A percentile compares a stretch with the other conserved stretches of the same genome.
Evolutionary conservation across 1,140 invertebrate genomes (phyloP).

Genomic region (Drosophila dunni): DNA sequence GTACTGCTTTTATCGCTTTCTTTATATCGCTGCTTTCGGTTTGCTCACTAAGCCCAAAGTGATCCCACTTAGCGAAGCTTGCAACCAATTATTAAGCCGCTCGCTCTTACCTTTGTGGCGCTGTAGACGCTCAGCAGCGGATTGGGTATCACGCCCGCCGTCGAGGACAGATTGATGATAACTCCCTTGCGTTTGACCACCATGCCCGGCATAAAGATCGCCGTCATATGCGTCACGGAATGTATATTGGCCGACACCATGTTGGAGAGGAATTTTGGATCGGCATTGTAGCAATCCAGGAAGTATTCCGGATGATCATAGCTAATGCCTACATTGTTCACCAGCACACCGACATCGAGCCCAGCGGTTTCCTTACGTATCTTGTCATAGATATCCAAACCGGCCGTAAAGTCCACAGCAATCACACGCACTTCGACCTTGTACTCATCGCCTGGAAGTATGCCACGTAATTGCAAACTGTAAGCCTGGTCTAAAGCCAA

Average conservation of each 20-base stretch:
- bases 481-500: conserved; percentile 7
- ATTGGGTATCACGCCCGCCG: conserved; percentile 91
- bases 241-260: conserved; percentile 91
- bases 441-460: conserved; percentile 88
- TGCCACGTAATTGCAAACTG: conserved; percentile 14
- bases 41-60: too few species aligned
- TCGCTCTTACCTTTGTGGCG: conserved; percentile 91
- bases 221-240: conserved; percentile 93
- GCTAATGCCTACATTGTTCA: conserved; percentile 98
- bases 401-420: conserved; percentile 93
- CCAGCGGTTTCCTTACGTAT: conserved; percentile 91
- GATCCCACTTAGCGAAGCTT: too few species aligned
- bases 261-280: conserved; percentile 85
- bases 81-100: too few species aligned
- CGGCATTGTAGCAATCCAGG: conserved; percentile 88
- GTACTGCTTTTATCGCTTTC: too few species aligned
- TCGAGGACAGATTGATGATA: conserved; percentile 96
- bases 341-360: conserved; percentile 95
- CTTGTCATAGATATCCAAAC: conserved; percentile 89
- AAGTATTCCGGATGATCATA: conserved; percentile 95
- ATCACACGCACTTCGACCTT: conserved; percentile 93
- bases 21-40: too few species aligned
- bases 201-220: conserved; percentile 95
- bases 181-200: conserved; percentile 92
- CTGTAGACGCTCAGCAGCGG: conserved; percentile 95